Percentiles rank a stretch among this genome's conserved stretches.
phyloP scores from a whole-genome alignment of 1,140 invertebrate species.

The Drosophila eugracilis region DNA sequence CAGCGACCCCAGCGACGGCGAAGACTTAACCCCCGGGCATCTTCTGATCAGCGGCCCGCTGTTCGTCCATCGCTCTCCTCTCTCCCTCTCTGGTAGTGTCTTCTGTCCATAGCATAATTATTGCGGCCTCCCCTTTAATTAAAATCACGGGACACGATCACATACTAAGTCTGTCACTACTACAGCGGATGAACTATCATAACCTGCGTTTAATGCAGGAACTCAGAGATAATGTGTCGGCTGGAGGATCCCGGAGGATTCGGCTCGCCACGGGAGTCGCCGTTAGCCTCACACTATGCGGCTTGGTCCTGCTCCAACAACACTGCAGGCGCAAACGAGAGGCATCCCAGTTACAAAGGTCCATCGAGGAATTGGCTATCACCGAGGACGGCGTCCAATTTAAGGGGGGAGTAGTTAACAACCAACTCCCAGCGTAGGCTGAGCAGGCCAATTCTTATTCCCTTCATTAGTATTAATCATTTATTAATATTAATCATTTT shows the following conservation, averaged over 20 bases:
- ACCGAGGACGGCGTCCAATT: neutral
- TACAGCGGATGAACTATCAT: constrained; percentile 11
- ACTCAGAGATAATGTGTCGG: constrained; percentile 7
- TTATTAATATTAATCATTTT: too few relatives aligned
- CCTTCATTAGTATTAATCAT: constrained; percentile 1
- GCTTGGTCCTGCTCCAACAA: constrained; percentile 1
- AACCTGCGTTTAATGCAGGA: constrained; percentile 18
- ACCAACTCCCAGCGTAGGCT: constrained; percentile 1
- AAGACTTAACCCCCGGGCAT: too few relatives aligned
- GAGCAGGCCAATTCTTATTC: neutral
- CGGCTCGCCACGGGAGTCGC: constrained; percentile 5
- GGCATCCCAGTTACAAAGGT: neutral
- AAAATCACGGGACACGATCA: neutral
- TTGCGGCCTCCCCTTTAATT: constrained; percentile 7
- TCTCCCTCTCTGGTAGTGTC: too few relatives aligned
- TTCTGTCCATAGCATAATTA: too few relatives aligned
- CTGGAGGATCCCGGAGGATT: neutral
- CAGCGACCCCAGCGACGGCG: too few relatives aligned
- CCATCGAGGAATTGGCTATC: constrained; percentile 6
- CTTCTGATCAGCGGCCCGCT: too few relatives aligned
- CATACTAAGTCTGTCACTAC: neutral
- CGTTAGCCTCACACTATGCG: constrained; percentile 3
- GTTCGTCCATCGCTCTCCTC: too few relatives aligned
- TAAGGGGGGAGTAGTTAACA: constrained; percentile 3
- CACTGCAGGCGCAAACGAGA: neutral